Evolutionary conservation across 1,140 invertebrate species (phyloP).

Genomic region (Drosophila baimaii): DNA sequence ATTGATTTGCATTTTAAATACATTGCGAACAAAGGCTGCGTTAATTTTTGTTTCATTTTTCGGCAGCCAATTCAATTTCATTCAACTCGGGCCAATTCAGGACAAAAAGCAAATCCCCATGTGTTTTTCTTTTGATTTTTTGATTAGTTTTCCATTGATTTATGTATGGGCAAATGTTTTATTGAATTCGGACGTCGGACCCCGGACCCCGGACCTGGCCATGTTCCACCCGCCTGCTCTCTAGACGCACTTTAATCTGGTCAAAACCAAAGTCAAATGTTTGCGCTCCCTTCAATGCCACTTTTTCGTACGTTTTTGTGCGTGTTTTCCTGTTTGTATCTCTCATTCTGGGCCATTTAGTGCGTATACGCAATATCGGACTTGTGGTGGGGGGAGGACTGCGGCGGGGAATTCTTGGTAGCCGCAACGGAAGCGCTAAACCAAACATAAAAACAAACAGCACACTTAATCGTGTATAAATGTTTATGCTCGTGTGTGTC

Average conservation of each 20-base stretch:
- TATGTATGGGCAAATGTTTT: constrained; percentile 48
- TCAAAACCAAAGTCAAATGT: constrained; percentile 12
- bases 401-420: constrained; percentile 16
- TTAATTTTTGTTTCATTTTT: constrained; percentile 30
- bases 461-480: constrained; percentile 80
- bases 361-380: constrained; percentile 66
- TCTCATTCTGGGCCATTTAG: constrained; percentile 70
- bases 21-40: constrained; percentile 28
- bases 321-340: constrained; percentile 56
- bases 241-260: constrained; percentile 55
- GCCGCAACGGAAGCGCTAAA: constrained; percentile 73
- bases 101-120: constrained; percentile 50
- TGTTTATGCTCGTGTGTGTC: constrained; percentile 68
- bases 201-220: background rate
- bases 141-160: constrained; percentile 78
- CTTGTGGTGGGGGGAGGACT: too few species aligned
- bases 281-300: constrained; percentile 16
- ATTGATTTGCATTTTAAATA: constrained; percentile 69
- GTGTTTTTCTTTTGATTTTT: constrained; percentile 67
- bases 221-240: constrained; percentile 11
- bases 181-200: constrained; percentile 30
- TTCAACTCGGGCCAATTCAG: constrained; percentile 21
- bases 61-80: constrained; percentile 19
- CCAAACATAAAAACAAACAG: constrained; percentile 82
- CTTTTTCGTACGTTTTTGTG: constrained; percentile 42